These are phyloP conservation scores for Myrmophylax atrothorax DNA, from an alignment of 2,113 vertebrate species.

Conservation along the genomic window DNA sequence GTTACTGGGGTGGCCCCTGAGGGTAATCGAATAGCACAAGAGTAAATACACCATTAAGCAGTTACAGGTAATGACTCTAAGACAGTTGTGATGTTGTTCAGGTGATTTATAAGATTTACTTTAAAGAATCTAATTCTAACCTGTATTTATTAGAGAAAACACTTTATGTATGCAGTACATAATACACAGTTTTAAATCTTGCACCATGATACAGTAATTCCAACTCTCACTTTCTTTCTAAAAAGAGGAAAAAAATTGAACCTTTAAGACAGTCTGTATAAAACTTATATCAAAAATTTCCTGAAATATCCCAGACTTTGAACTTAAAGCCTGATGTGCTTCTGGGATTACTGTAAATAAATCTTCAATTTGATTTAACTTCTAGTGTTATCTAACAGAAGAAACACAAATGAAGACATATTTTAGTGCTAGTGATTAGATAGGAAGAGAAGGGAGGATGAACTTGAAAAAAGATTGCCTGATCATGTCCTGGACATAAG, in stretches of 20 bases:
- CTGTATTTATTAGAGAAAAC: conserved; percentile 22
- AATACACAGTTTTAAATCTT: neutral
- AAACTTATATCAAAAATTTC: neutral
- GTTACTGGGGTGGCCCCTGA: conserved; percentile 61
- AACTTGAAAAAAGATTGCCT: neutral
- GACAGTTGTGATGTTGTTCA: conserved; percentile 16
- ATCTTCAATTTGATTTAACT: neutral
- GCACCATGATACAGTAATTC: neutral
- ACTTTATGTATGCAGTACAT: neutral
- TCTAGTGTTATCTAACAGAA: neutral
- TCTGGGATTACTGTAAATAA: neutral
- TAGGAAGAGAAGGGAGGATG: neutral
- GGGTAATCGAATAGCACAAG: conserved; percentile 57
- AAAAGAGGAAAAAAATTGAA: neutral
- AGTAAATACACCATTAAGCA: conserved; percentile 69
- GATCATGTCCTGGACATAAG: neutral
- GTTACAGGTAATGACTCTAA: conserved; percentile 71
- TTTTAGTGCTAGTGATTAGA: neutral
- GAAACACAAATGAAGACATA: neutral
- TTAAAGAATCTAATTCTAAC: neutral
- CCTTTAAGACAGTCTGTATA: neutral
- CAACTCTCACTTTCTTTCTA: neutral
- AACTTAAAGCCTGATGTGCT: neutral
- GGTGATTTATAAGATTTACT: conserved; percentile 65
- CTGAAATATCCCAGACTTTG: neutral